A percentile compares a stretch with the other conserved stretches of the same genome.
Conservation (phyloP, 2,797 vertebrate genomes). For the Dendrocincla fuliginosa region DNA sequence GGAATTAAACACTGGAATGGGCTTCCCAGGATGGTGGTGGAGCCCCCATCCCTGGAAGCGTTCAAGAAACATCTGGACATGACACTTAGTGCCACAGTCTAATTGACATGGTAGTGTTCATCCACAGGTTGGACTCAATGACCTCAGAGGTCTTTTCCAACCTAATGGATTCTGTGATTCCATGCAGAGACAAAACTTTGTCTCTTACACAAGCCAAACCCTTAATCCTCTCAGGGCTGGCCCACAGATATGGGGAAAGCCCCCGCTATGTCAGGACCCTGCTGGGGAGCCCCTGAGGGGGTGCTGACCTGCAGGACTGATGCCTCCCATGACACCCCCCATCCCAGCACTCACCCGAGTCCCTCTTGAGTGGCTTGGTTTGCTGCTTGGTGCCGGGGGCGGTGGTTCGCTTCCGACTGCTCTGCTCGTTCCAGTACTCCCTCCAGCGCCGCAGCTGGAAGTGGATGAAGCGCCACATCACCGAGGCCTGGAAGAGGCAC, state of each 20-base stretch:
- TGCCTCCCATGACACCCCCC: rapidly evolving
- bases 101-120: rapidly evolving
- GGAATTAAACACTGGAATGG: neutral
- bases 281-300: neutral
- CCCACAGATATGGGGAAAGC: rapidly evolving
- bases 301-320: too few relatives aligned
- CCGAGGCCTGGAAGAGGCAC: slow-evolving; percentile 93
- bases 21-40: neutral
- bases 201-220: neutral
- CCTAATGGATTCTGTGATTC: neutral
- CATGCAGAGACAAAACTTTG: neutral
- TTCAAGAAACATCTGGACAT: rapidly evolving
- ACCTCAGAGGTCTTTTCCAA: neutral
- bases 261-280: rapidly evolving
- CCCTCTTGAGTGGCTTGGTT: slow-evolving; percentile 84
- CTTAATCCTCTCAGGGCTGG: neutral
- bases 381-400: slow-evolving; percentile 74
- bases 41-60: neutral
- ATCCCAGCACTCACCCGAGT: slow-evolving; percentile 80
- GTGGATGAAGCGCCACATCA: slow-evolving; percentile 98
- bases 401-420: slow-evolving; percentile 76
- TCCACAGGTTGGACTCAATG: neutral
- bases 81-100: neutral
- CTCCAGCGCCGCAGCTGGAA: slow-evolving; percentile 96
- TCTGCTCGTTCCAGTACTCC: slow-evolving; percentile 90